Base-by-base conservation (phyloP, 2,888 invertebrate species). In the Diogma glabrata region DNA sequence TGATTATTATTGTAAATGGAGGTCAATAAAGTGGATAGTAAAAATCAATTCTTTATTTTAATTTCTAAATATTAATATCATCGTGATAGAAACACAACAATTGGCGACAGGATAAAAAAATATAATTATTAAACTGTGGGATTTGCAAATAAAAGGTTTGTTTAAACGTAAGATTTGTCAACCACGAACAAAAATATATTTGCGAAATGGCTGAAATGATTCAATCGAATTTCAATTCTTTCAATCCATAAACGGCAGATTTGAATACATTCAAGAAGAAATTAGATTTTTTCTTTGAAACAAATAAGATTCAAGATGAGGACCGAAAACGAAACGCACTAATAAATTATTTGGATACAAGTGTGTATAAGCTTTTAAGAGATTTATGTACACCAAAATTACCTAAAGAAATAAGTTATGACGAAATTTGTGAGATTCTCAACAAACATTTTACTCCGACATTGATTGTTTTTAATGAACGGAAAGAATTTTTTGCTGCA, bases 351-450 rank as follows among this genome's bases (percentile, higher is more conserved):
- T 33, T 33, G 14, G 33, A 33, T 14, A 33, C 33, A 33, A 14
- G 10, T 14, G 33, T 33, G 33, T 33, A 10, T 10, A 33, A 33
- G 14, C 14, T 33, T 12, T 33, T 33, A 14, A 33, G 16, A 16
- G 33, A 33, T 33, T 33, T 33, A 16, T 33, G 33, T 33, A 16
- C 33, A 33, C 33, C 33, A 33, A 33, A 33, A 33, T 33, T 33
- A 16, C 33, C 33, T n/a, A 33, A 33, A 16, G 33, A 33, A n/a
- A 33, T 14, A 33, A 14, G 14, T 6, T 33, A 33, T 33, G 33
- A 33, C n/a, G 33, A 33, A 16, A n/a, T 33, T 4, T 33, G 3
- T 33, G 3, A 3, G 16, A 33, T 16, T 14, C 33, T 33, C 33
- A 16, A 33, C 5, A 33, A 33, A 33, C 16, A 33, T 33, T 33